These are phyloP conservation scores for Napeogenes sylphis DNA, from an alignment of 2,888 invertebrate species.

Conservation along the genomic window DNA sequence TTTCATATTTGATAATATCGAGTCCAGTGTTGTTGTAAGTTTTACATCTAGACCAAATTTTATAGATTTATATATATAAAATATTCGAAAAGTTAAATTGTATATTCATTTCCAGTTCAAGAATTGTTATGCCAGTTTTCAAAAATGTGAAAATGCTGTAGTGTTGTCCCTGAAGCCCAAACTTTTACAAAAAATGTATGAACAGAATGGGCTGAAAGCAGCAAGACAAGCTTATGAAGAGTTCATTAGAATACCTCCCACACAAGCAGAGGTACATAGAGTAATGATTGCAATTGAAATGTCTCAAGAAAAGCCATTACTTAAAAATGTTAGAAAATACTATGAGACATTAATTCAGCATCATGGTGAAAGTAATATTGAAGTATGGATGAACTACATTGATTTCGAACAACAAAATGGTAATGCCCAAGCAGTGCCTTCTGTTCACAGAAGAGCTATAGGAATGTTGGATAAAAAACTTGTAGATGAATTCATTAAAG, in stretches of 20 bases:
- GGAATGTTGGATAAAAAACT: conserved; percentile 73
- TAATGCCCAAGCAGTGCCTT: conserved; percentile 72
- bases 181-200: conserved; percentile 78
- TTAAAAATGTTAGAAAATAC: conserved; percentile 76
- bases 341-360: conserved; percentile 80
- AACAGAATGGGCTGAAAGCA: conserved; percentile 69
- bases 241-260: conserved; percentile 77
- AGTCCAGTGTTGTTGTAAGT: conserved; percentile 56
- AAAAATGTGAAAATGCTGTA: conserved; percentile 70
- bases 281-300: conserved; percentile 79
- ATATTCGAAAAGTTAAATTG: not conserved
- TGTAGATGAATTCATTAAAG: conserved; percentile 74
- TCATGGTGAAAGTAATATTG: conserved; percentile 80
- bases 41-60: not conserved
- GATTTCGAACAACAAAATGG: conserved; percentile 82
- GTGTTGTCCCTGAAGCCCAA: conserved; percentile 77
- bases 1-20: conserved; percentile 53
- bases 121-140: conserved; percentile 55
- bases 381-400: conserved; percentile 86
- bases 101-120: conserved; percentile 54
- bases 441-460: conserved; percentile 80
- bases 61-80: not conserved
- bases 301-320: conserved; percentile 60
- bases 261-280: conserved; percentile 78
- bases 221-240: conserved; percentile 80